Conservation (phyloP, 2,797 vertebrate genomes). For the Myoxocephalus aenaeus region DNA sequence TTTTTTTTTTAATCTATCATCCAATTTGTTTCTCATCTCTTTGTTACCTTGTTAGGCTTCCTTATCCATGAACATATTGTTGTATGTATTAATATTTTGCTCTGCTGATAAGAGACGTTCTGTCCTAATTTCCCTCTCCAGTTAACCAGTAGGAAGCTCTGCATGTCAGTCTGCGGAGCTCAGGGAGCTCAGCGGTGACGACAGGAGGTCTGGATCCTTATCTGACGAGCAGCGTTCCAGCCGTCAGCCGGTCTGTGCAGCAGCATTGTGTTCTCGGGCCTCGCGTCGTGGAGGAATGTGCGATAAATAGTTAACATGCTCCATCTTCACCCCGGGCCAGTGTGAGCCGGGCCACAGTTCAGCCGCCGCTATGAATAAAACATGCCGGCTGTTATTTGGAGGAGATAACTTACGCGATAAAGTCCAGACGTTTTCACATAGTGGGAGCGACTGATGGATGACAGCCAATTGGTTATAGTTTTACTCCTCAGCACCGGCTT, state of each 20-base stretch:
- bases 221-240: slow-evolving; percentile 61
- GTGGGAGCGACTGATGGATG: slow-evolving; percentile 24
- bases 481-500: slow-evolving; percentile 2
- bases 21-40: no score
- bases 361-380: slow-evolving; percentile 64
- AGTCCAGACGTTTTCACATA: slow-evolving; percentile 17
- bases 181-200: slow-evolving; percentile 49
- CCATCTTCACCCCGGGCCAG: slow-evolving; percentile 46
- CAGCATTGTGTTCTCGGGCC: slow-evolving; percentile 41
- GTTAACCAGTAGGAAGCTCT: slow-evolving; percentile 61
- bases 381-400: slow-evolving; percentile 39
- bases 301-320: slow-evolving; percentile 68
- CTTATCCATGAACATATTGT: no score
- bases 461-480: slow-evolving; percentile 7
- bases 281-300: slow-evolving; percentile 58
- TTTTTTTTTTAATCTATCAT: no score
- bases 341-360: slow-evolving; percentile 65
- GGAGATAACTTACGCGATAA: slow-evolving; percentile 29
- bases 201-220: slow-evolving; percentile 69
- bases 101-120: slow-evolving; percentile 66
- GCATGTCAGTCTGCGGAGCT: slow-evolving; percentile 39
- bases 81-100: no score
- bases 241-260: slow-evolving; percentile 68
- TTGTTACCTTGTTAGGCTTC: no score
- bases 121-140: slow-evolving; percentile 67